Percentiles rank a stretch among this genome's conserved stretches.
These are phyloP conservation scores for Tanaodytes sp. DNA, from an alignment of 2,888 invertebrate genomes.

Conservation along the genomic window DNA sequence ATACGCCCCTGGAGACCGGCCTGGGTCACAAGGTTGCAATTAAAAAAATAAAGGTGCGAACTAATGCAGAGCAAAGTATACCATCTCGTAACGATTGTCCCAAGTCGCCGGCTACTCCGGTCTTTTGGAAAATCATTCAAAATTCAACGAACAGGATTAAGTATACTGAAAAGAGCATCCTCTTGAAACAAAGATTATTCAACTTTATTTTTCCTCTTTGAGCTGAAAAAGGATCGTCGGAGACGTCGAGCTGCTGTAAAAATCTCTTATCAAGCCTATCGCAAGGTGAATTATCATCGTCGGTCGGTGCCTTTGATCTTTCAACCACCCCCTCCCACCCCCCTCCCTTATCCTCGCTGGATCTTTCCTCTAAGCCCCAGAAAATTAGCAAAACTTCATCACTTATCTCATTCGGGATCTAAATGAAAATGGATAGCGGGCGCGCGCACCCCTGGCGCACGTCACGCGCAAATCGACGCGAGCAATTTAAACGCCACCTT, in stretches of 20 bases:
- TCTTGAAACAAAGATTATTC: too few species aligned
- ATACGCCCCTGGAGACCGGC: neutral
- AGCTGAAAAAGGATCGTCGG: too few species aligned
- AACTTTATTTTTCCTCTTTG: too few species aligned
- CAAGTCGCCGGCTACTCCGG: too few species aligned
- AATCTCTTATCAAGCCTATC: too few species aligned
- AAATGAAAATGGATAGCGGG: constrained; percentile 50
- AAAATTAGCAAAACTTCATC: constrained; percentile 51
- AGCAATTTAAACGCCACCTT: constrained; percentile 43
- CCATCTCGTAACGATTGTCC: too few species aligned
- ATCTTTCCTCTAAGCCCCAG: constrained; percentile 2
- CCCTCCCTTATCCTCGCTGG: neutral
- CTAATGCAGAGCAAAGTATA: too few species aligned
- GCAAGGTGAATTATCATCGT: constrained; percentile 26
- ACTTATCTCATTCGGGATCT: constrained; percentile 47
- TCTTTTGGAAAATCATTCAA: too few species aligned
- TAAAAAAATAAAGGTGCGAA: too few species aligned
- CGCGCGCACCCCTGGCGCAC: constrained; percentile 40
- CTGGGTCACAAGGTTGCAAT: neutral
- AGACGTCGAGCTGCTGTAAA: too few species aligned
- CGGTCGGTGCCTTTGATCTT: constrained; percentile 20
- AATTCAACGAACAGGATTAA: too few species aligned
- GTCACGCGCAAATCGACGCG: constrained; percentile 45
- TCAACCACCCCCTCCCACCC: neutral
- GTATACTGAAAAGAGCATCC: too few species aligned